Conservation (phyloP, 2,797 vertebrate genomes). For the Sebastes trivittatus region DNA sequence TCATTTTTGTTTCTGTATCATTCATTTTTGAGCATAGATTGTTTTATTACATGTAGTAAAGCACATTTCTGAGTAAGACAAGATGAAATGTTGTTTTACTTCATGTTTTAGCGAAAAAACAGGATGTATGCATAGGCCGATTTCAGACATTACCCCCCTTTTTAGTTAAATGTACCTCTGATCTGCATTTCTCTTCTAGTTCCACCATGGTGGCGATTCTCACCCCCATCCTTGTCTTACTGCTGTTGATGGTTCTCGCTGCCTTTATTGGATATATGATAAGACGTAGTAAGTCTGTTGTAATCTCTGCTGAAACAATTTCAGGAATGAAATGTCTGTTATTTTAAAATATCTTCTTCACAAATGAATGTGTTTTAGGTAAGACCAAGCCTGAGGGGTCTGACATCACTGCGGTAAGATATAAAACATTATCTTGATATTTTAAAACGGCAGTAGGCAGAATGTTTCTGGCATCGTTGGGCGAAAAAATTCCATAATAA, state of each 20-base stretch:
- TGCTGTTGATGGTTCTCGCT: neutral
- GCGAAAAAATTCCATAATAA: too few species aligned
- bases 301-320: neutral
- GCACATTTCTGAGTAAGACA: neutral
- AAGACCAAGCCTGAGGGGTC: neutral
- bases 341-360: neutral
- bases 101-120: neutral
- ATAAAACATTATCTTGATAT: neutral
- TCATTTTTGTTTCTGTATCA: neutral
- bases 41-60: neutral
- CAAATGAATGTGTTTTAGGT: conserved; percentile 6
- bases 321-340: neutral
- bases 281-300: conserved; percentile 2
- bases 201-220: neutral
- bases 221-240: neutral
- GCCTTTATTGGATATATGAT: conserved; percentile 6
- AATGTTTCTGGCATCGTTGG: too few species aligned
- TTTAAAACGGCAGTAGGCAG: too few species aligned
- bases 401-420: conserved; percentile 11
- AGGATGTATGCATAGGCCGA: neutral
- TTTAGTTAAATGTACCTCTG: neutral
- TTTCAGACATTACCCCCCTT: neutral
- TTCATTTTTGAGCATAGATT: neutral
- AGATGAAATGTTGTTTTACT: neutral
- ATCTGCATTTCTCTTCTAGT: neutral